Base-by-base conservation (phyloP, 2,888 invertebrate species). In the Bedellia somnulentella region DNA sequence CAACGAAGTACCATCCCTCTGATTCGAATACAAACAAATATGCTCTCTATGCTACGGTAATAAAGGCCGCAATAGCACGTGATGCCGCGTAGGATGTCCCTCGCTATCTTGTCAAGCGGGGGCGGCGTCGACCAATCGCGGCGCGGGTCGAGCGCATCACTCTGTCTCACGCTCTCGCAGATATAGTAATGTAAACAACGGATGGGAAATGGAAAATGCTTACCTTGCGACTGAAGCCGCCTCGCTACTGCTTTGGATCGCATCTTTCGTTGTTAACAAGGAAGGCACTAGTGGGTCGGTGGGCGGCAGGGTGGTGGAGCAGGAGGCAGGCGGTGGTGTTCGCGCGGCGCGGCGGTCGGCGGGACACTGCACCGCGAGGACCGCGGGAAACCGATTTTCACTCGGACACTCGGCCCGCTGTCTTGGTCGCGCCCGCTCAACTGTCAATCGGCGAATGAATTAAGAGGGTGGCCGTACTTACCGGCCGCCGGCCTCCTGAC, bases 211-310 rank as follows among this genome's bases (percentile, higher is more conserved):
- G 9, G 9, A 18, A 18, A 5, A 18, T 26, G 55, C 80, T 78
- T 62, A 85, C 85, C 84, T 80, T 82, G 83, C 59, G 83, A 78
- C 54, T 83, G 80, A 43, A 84, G 78, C 61, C 80, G 81, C 64
- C 85, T 80, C 47, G 85, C 85, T 45, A 85, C 82, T 51, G 85
- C 82, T 64, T 85, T 85, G 44, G 81, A 83, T 77, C 85, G 81
- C 85, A 85, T 85, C 68, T 78, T 53, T 52, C 57, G 55, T 53
- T 57, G 47, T 50, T 49, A 34, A 44, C 41, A 59, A 64, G 50
- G 41, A 45, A 43, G 34, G 36, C 33, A 40, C 40, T 41, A 36
- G 40, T 29, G 35, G 43, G 57, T 57, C 55, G 48, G 71, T 61
- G 55, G 43, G 45, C 49, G 47, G 48, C 57, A 56, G 56, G 62